Evolutionary conservation across 2,888 invertebrate genomes (phyloP), one percentile per base, ranked within the genome.

Genomic region (Micoletzkya japonica): DNA sequence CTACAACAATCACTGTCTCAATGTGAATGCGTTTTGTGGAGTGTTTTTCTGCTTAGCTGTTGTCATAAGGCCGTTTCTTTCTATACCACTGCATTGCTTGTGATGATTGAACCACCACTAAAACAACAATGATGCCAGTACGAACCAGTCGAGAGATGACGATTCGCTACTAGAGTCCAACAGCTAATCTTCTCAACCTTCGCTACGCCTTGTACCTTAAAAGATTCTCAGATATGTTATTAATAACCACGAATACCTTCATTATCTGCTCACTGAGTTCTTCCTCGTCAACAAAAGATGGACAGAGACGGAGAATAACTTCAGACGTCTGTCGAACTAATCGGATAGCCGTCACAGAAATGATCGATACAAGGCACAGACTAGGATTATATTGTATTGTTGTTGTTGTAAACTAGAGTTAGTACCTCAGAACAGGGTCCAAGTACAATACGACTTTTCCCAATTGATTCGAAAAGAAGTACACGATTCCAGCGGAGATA

Each of bases 231-330:
- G 20, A 7, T 52, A 6, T n/a, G 52, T 39, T 4, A 7, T 52
- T 44, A 20, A 10, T 44, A 10, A 44, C 10, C 20, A 14, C n/a
- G 50, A 60, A 30, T 17, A 82, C 83, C 70, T 81, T 75, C 2
- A 70, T 74, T 28, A 85, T 72, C 54, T 81, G 73, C 14, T 70
- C 49, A 56, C 81, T 78, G 4, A 86, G 57, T 20, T 84, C 82
- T n/a, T 86, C 83, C 24, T 88, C 86, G 88, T 94, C 92, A 85
- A 97, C 94, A 87, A 96, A 95, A 24, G 94, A 94, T 63, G 98
- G 98, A 72, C 96, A 95, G n/a, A 96, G 95, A 88, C 98, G 97
- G 61, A 98, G 89, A 73, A 97, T 88, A 85, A 97, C 96, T 75
- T 95, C 89, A 3, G 95, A 95, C 0, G 96, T 95, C 87, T 96